Conservation (phyloP, 2,797 vertebrate genomes). For the Glossophaga mutica region DNA sequence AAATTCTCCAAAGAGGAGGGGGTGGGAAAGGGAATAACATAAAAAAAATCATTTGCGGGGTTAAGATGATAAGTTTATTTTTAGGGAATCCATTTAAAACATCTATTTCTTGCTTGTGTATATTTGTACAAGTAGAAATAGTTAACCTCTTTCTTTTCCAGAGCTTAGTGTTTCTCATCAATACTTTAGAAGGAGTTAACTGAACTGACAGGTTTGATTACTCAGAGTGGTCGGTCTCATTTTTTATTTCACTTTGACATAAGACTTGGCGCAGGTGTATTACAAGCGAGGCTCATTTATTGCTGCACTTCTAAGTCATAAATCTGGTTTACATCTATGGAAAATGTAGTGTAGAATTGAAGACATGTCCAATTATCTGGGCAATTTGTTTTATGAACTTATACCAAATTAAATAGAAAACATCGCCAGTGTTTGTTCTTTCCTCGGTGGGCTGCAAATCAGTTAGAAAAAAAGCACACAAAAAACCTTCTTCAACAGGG, state of each 20-base stretch:
- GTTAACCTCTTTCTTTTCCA: conserved; percentile 36
- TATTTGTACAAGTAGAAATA: conserved; percentile 55
- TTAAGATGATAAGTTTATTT: conserved; percentile 34
- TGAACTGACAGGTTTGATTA: conserved; percentile 72
- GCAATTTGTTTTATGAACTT: conserved; percentile 80
- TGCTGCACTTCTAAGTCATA: conserved; percentile 68
- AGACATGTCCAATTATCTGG: conserved; percentile 70
- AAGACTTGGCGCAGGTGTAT: conserved; percentile 73
- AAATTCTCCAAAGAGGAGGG: conserved; percentile 18
- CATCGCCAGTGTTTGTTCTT: conserved; percentile 58
- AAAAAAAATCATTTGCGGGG: conserved; percentile 27
- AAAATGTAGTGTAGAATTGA: conserved; percentile 69
- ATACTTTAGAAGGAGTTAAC: conserved; percentile 52
- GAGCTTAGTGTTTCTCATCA: conserved; percentile 59
- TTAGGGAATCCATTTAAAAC: conserved; percentile 10
- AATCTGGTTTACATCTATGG: conserved; percentile 76
- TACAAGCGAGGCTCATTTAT: conserved; percentile 74
- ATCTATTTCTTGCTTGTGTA: conserved; percentile 28
- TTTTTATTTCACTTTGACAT: conserved; percentile 76
- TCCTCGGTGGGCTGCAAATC: conserved; percentile 72
- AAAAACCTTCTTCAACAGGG: conserved; percentile 38
- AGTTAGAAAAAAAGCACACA: neutral
- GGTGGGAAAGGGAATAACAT: neutral
- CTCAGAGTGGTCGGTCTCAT: conserved; percentile 63
- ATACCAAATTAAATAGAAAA: conserved; percentile 75